These are phyloP conservation scores for Eucriotettix oculatus DNA, from an alignment of 2,888 invertebrate genomes.

Conservation along the genomic window DNA sequence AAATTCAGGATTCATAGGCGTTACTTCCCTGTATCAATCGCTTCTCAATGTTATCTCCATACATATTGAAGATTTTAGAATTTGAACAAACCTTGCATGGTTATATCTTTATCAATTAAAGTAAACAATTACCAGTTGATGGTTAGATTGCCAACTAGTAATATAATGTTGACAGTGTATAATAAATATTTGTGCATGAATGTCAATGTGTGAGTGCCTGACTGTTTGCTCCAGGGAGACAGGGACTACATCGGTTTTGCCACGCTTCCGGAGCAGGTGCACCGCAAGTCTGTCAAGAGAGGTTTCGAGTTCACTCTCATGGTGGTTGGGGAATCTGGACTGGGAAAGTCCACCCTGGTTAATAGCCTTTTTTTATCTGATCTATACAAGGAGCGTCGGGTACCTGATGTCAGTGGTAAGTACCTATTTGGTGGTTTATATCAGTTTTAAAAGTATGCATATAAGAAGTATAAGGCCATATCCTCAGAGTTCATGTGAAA, in stretches of 20 bases:
- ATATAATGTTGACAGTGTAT: background rate
- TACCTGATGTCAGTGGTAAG: constrained; percentile 53
- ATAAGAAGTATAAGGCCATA: too few relatives aligned
- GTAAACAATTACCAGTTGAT: too few relatives aligned
- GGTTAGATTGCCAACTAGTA: too few relatives aligned
- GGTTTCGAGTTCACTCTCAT: constrained; percentile 94
- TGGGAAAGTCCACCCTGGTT: constrained; percentile 88
- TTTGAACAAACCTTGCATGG: too few relatives aligned
- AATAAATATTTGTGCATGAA: background rate
- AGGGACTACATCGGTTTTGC: constrained; percentile 88
- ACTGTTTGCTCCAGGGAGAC: constrained; percentile 15
- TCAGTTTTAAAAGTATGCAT: too few relatives aligned
- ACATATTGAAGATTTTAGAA: too few relatives aligned
- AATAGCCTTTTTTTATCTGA: constrained; percentile 89
- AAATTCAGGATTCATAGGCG: too few relatives aligned
- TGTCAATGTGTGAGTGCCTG: constrained; percentile 1
- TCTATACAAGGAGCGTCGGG: constrained; percentile 70
- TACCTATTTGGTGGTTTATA: background rate
- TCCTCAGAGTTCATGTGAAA: too few relatives aligned
- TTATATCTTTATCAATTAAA: too few relatives aligned
- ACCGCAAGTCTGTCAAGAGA: constrained; percentile 88
- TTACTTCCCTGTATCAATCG: too few relatives aligned
- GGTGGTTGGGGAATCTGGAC: constrained; percentile 88
- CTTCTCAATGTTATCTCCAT: too few relatives aligned
- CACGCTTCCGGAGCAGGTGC: constrained; percentile 88